A percentile compares a stretch with the other conserved stretches of the same genome.
These are phyloP conservation scores for Epsilonema sp. DNA, from an alignment of 2,888 invertebrate species.

Conservation along the genomic window DNA sequence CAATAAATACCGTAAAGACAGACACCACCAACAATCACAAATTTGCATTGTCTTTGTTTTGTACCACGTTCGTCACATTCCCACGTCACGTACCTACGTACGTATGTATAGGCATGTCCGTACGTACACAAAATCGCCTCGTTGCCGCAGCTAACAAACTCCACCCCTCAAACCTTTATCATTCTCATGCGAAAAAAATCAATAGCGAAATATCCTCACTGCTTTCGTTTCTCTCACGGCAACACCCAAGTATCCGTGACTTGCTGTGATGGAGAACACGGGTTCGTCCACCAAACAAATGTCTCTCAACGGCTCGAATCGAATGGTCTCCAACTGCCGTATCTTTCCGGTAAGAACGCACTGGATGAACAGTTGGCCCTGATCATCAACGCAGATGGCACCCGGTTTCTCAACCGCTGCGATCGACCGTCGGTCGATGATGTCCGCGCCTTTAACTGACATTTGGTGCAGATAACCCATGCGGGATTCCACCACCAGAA, in stretches of 20 bases:
- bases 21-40: too few relatives aligned
- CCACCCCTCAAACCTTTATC: too few relatives aligned
- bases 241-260: slow-evolving; percentile 8
- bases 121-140: too few relatives aligned
- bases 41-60: too few relatives aligned
- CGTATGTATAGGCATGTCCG: too few relatives aligned
- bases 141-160: too few relatives aligned
- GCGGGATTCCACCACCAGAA: slow-evolving; percentile 7
- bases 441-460: slow-evolving; percentile 3
- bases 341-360: slow-evolving; percentile 8
- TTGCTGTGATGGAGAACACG: slow-evolving; percentile 9
- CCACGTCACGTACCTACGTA: too few relatives aligned
- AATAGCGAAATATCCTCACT: slow-evolving; percentile 7
- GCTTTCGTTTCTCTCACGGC: slow-evolving; percentile 2
- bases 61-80: too few relatives aligned
- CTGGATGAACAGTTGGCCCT: slow-evolving; percentile 7
- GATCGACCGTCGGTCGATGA: slow-evolving; percentile 4
- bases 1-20: too few relatives aligned
- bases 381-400: slow-evolving; percentile 6
- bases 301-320: slow-evolving; percentile 4
- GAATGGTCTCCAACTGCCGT: background rate
- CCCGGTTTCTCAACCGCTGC: slow-evolving; percentile 7
- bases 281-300: slow-evolving; percentile 8
- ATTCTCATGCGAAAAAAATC: too few relatives aligned
- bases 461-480: slow-evolving; percentile 9